Evolutionary conservation across 2,888 invertebrate genomes (phyloP).

Genomic region (Phyto melanocephala): DNA sequence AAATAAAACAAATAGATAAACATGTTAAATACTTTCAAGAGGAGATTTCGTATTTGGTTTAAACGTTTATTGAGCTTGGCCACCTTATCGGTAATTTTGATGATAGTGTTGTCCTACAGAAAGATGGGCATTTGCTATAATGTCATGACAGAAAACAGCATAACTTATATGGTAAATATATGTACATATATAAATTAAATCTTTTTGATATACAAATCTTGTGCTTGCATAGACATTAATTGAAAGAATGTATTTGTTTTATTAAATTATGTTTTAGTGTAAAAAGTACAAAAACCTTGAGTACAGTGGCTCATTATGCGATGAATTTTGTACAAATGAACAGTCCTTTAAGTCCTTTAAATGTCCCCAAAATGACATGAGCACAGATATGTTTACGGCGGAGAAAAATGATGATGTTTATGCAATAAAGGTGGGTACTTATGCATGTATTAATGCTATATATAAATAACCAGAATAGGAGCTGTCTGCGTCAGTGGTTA

Average conservation of each 20-base stretch:
- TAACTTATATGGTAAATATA: slow-evolving; percentile 74
- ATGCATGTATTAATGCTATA: neutral
- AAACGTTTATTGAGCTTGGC: slow-evolving; percentile 74
- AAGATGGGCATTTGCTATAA: slow-evolving; percentile 77
- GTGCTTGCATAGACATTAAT: too few species aligned
- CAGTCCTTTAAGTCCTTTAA: slow-evolving; percentile 75
- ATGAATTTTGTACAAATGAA: slow-evolving; percentile 74
- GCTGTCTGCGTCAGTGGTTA: too few species aligned
- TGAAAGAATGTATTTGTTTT: too few species aligned
- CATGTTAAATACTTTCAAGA: slow-evolving; percentile 75
- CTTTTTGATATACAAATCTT: too few species aligned
- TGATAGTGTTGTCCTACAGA: slow-evolving; percentile 75
- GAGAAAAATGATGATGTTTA: slow-evolving; percentile 76
- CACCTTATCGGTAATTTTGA: slow-evolving; percentile 71
- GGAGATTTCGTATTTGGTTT: slow-evolving; percentile 74
- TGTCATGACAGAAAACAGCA: slow-evolving; percentile 75
- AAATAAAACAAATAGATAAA: slow-evolving; percentile 25
- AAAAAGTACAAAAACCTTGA: slow-evolving; percentile 73
- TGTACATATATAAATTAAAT: neutral
- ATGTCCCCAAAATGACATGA: slow-evolving; percentile 75
- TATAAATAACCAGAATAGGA: neutral
- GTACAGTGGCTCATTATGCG: slow-evolving; percentile 76
- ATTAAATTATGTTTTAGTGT: slow-evolving; percentile 70
- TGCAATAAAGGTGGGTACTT: slow-evolving; percentile 72
- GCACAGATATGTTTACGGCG: slow-evolving; percentile 76